Conservation (phyloP, 2,797 vertebrate species). For the Nothura maculosa region DNA sequence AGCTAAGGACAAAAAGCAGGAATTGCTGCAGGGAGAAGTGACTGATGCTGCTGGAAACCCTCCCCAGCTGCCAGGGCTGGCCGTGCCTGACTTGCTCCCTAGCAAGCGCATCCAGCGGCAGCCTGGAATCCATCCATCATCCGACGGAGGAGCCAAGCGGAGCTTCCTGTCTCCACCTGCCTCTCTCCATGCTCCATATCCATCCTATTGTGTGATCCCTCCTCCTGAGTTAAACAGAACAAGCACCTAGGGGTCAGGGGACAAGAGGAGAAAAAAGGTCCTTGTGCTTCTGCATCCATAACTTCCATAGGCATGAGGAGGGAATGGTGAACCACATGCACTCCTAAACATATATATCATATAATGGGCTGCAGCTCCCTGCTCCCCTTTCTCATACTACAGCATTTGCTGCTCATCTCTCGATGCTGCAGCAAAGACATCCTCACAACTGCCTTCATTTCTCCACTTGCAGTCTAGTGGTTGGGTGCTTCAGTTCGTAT, state of each 20-base stretch:
- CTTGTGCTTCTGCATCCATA: too few relatives aligned
- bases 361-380: neutral
- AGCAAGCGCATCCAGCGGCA: fast-evolving
- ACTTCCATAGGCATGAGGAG: fast-evolving
- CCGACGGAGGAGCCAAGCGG: neutral
- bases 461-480: neutral
- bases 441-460: neutral
- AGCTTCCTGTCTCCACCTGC: fast-evolving
- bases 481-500: neutral
- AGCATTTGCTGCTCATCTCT: too few relatives aligned
- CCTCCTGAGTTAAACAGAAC: too few relatives aligned
- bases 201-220: neutral
- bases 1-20: neutral
- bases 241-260: neutral
- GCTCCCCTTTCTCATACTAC: neutral
- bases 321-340: neutral
- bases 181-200: fast-evolving
- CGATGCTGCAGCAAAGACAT: neutral
- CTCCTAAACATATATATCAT: fast-evolving
- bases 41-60: neutral
- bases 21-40: neutral
- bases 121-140: fast-evolving
- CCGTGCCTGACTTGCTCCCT: neutral
- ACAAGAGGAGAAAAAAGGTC: neutral
- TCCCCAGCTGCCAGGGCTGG: neutral